phyloP scores from a whole-genome alignment of 2,797 vertebrate species.

The Streptopelia turtur region DNA sequence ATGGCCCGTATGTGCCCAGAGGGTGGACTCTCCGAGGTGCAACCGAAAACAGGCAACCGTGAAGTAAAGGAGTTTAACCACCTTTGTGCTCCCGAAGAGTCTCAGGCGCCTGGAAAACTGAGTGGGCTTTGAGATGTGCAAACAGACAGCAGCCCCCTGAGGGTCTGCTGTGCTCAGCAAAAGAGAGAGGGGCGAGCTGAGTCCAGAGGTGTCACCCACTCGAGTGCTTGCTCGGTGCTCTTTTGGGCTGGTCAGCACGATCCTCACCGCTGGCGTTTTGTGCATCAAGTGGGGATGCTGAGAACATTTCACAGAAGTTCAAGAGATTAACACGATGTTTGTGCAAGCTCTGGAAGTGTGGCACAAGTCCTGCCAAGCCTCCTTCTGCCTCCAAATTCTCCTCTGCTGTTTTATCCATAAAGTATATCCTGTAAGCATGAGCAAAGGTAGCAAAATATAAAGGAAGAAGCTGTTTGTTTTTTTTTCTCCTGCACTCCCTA shows the following conservation, averaged over 20 bases:
- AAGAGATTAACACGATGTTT: neutral
- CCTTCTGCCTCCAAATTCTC: neutral
- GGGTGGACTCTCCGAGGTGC: neutral
- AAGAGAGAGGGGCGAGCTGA: neutral
- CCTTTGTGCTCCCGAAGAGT: neutral
- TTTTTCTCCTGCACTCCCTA: neutral
- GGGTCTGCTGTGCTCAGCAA: neutral
- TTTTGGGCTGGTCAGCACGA: neutral
- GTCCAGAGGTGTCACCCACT: neutral
- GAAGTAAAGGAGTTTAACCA: neutral
- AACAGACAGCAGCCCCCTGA: neutral
- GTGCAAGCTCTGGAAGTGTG: neutral
- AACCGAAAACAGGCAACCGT: neutral
- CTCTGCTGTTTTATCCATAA: neutral
- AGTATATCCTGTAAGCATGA: neutral
- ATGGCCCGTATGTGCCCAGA: fast-evolving
- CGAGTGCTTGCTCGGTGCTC: neutral
- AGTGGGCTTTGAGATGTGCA: neutral
- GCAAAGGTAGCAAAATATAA: neutral
- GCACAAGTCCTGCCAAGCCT: neutral
- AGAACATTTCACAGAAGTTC: neutral
- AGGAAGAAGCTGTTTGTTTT: neutral
- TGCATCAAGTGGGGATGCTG: neutral
- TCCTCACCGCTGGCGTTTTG: fast-evolving
- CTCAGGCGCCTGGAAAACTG: neutral